Conservation (phyloP, 2,113 vertebrate species). For the Nesoenas mayeri region DNA sequence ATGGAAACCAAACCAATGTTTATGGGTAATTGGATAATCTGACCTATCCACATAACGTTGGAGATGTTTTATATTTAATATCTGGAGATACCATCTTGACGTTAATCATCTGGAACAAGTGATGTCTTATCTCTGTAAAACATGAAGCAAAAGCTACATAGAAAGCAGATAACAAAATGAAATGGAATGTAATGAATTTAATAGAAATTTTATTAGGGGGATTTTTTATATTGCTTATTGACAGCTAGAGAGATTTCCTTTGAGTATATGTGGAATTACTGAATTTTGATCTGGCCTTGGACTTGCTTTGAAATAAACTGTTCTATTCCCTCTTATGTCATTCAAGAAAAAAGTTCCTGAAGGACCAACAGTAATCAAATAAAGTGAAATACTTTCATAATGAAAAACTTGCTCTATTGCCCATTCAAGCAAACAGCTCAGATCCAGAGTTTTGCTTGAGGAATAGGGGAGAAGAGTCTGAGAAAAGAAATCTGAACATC, state of each 20-base stretch:
- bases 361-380: neutral
- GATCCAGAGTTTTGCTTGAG: neutral
- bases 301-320: neutral
- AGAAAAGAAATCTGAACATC: neutral
- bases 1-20: constrained; percentile 21
- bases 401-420: neutral
- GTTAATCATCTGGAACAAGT: neutral
- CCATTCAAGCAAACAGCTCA: neutral
- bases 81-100: neutral
- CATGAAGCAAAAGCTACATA: neutral
- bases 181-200: neutral
- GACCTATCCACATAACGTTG: neutral
- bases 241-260: neutral
- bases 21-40: neutral
- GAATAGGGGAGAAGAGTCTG: neutral
- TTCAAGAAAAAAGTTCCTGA: neutral
- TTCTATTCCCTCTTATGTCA: neutral
- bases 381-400: neutral
- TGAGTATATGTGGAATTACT: neutral
- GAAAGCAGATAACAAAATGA: neutral
- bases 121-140: neutral
- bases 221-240: neutral
- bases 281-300: neutral
- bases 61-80: neutral
- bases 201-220: neutral